Percentiles rank a stretch among this genome's conserved stretches.
Conservation (phyloP, 2,113 vertebrate genomes). For the Chamaea fasciata region DNA sequence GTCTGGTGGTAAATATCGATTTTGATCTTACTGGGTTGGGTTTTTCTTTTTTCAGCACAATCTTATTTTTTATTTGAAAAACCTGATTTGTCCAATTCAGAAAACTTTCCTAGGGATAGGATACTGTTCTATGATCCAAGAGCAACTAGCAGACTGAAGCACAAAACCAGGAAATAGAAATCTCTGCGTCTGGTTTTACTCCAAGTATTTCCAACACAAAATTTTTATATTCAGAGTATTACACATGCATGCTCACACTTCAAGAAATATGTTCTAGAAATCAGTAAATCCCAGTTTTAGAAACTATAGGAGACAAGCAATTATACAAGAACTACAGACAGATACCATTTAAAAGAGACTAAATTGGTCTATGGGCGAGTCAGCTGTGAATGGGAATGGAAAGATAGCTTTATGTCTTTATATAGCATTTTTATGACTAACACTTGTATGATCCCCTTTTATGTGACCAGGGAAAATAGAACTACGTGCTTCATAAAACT, state of each 20-base stretch:
- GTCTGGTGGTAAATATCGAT: background rate
- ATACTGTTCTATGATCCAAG: background rate
- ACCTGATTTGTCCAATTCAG: background rate
- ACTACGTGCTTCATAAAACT: background rate
- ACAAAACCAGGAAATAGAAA: background rate
- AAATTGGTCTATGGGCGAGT: background rate
- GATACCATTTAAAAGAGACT: background rate
- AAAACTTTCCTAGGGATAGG: background rate
- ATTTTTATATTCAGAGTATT: background rate
- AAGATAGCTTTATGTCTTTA: background rate
- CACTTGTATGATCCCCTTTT: background rate
- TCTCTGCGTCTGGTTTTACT: background rate
- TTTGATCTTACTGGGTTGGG: background rate
- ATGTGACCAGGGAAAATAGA: background rate
- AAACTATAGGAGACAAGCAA: background rate
- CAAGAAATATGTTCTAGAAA: background rate
- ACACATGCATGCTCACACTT: background rate
- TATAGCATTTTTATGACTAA: background rate
- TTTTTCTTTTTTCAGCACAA: background rate
- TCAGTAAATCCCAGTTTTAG: background rate
- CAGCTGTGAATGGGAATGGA: background rate
- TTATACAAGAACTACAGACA: background rate
- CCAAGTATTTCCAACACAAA: background rate
- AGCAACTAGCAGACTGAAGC: background rate
- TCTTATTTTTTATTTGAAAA: background rate